These are phyloP conservation scores for Sebastes cheni DNA, from an alignment of 2,797 vertebrate genomes.

Conservation along the genomic window DNA sequence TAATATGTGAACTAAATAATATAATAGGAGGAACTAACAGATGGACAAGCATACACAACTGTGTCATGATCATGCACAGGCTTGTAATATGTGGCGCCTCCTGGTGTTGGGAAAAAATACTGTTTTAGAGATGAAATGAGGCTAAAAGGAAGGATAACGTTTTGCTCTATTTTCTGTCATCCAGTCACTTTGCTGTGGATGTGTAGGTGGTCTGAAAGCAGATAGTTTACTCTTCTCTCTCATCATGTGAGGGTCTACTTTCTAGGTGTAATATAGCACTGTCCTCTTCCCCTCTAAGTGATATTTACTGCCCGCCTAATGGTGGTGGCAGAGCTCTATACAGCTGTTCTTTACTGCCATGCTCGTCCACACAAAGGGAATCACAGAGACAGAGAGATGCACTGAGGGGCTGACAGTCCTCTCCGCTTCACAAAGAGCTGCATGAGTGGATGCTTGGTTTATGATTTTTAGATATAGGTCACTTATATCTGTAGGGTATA, in stretches of 20 bases:
- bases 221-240: background rate
- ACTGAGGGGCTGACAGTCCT: background rate
- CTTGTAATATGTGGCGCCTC: background rate
- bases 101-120: background rate
- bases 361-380: background rate
- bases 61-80: background rate
- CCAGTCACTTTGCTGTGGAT: background rate
- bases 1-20: no score
- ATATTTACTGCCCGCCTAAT: background rate
- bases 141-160: background rate
- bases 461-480: background rate
- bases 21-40: background rate
- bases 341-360: background rate
- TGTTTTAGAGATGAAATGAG: background rate
- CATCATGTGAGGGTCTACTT: background rate
- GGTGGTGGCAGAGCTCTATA: background rate
- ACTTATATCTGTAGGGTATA: background rate
- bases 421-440: background rate
- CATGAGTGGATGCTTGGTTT: background rate
- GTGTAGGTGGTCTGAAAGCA: background rate
- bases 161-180: background rate
- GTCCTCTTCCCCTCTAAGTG: background rate
- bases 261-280: background rate
- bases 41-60: background rate
- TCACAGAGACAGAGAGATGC: background rate